phyloP scores from a whole-genome alignment of 1,140 invertebrate genomes.

The Drosophila pruinosa region DNA sequence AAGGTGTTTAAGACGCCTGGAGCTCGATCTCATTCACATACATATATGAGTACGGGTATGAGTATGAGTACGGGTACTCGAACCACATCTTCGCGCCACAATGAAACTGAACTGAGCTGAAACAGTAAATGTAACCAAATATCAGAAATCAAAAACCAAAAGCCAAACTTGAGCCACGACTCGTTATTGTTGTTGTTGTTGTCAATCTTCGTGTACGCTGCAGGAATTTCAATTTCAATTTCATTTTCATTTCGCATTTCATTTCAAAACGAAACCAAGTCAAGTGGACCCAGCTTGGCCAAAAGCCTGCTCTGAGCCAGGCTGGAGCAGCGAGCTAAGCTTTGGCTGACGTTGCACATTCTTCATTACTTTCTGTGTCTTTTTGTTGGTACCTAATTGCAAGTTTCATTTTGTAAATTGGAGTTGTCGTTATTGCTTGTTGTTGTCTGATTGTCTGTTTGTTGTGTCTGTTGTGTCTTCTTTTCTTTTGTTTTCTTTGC shows the following conservation, averaged over 20 bases:
- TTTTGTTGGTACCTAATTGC: conserved; percentile 70
- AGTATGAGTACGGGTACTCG: too few species aligned
- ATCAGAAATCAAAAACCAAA: conserved; percentile 13
- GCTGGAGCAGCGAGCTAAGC: neutral
- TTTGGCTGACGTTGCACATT: conserved; percentile 65
- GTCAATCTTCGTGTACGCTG: conserved; percentile 55
- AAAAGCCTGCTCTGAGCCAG: conserved; percentile 13
- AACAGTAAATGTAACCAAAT: conserved; percentile 8
- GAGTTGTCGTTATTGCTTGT: conserved; percentile 32
- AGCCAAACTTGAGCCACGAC: conserved; percentile 33
- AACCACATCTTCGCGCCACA: conserved; percentile 13
- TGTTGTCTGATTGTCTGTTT: conserved; percentile 17
- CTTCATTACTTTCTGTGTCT: conserved; percentile 58
- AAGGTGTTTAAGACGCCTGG: conserved; percentile 66
- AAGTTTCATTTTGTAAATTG: conserved; percentile 58
- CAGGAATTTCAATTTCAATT: conserved; percentile 77
- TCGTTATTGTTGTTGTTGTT: conserved; percentile 12
- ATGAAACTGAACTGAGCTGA: conserved; percentile 24
- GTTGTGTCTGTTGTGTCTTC: conserved; percentile 22
- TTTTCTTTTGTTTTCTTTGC: conserved; percentile 18
- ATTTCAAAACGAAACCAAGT: conserved; percentile 61
- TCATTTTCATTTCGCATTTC: conserved; percentile 27
- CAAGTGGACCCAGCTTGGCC: conserved; percentile 26
- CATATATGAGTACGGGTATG: neutral
- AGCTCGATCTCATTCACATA: conserved; percentile 26